Evolutionary conservation across 2,888 invertebrate species (phyloP).

Genomic region (Leucophenga maculata): DNA sequence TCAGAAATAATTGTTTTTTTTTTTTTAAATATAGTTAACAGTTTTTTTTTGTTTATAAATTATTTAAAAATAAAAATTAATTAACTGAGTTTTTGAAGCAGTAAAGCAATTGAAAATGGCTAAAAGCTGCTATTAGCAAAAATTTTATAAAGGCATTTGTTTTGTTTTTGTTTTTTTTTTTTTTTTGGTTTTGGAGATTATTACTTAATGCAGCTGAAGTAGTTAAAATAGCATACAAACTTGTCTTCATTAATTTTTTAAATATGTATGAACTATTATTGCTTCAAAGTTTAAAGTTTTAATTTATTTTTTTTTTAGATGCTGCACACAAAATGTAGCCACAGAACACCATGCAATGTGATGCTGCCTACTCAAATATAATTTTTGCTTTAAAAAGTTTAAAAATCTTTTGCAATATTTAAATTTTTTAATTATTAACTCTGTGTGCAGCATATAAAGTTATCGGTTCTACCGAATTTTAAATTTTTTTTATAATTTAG

Average conservation of each 20-base stretch:
- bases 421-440: too few species aligned
- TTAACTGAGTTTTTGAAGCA: slow-evolving; percentile 27
- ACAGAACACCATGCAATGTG: too few species aligned
- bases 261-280: slow-evolving; percentile 4
- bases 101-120: too few species aligned
- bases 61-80: slow-evolving; percentile 33
- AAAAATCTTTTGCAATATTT: too few species aligned
- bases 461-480: too few species aligned
- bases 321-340: background rate
- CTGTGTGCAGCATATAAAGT: too few species aligned
- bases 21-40: slow-evolving; percentile 27
- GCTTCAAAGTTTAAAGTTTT: slow-evolving; percentile 26
- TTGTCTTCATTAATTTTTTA: too few species aligned
- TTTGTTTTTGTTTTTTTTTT: too few species aligned
- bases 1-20: slow-evolving; percentile 34
- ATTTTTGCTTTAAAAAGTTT: too few species aligned
- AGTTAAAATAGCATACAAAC: slow-evolving; percentile 10
- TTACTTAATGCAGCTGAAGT: slow-evolving; percentile 28
- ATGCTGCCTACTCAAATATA: too few species aligned
- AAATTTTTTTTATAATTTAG: slow-evolving; percentile 46
- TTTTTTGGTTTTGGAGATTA: background rate
- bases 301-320: slow-evolving; percentile 19
- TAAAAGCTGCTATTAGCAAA: slow-evolving; percentile 50
- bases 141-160: slow-evolving; percentile 22
- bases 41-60: slow-evolving; percentile 19